Evolutionary conservation across 2,113 vertebrate genomes (phyloP), one percentile per base, ranked within the genome.

Genomic region (Phoenicopterus ruber): DNA sequence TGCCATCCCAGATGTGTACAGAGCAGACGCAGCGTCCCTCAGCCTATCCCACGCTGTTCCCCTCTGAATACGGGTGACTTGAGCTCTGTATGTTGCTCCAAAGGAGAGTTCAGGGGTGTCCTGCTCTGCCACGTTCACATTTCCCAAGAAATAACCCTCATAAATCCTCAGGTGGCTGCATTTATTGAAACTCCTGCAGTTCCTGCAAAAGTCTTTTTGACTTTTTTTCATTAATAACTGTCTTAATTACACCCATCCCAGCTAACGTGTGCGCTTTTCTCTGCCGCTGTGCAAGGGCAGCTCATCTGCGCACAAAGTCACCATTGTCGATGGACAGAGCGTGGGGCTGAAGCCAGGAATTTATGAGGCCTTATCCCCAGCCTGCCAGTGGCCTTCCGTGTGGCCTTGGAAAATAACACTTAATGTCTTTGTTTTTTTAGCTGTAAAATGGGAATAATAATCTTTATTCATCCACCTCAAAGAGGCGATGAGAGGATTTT

Each of bases 381-480:
- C 38, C 74, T 91, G 84, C 62, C 79, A 91, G 67, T 36, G 94
- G 79, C 59, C 82, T 79, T 94, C 72, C 72, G 40, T 77, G 44
- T 88, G 82, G 86, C 91, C 96, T 79, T 91, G 72, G 91, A 94
- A 61, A 93, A 83, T 90, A 96, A 92, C 38, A 44, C 73, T 88
- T 95, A 94, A 29, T 10, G 3, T 88, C 70, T 82, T 94, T 63
- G 71, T 2, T 50, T 61, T 96, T 92, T 91, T 81, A 96, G 84
- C 91, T 91, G 74, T 92, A 88, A 92, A 97, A 88, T 58, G 86
- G 87, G 21, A 96, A 96, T 94, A 96, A 96, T 79, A 85, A 93
- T 82, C 93, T 95, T 97, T 94, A 96, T 93, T 97, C 93, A 88
- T 92, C 66, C 71, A 97, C 93, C 93, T 96, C 93, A 93, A 93